phyloP scores from a whole-genome alignment of 92 coral and sea anemone genomes.

The Actinernus sp. region DNA sequence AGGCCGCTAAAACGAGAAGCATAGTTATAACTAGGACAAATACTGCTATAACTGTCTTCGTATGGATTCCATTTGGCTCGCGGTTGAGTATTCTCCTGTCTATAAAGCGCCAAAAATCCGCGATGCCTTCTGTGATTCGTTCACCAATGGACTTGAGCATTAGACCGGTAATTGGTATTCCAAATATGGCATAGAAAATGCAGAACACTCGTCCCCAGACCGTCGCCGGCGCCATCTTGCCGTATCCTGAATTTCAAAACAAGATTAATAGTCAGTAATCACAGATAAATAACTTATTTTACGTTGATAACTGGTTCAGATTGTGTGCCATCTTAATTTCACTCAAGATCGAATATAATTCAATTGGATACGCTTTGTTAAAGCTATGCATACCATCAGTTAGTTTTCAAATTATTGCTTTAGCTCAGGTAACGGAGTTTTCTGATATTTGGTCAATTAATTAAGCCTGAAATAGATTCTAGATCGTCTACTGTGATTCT shows the following conservation, averaged over 20 bases:
- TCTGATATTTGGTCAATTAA: too few species aligned
- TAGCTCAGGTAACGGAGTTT: too few species aligned
- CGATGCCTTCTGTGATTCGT: constrained; percentile 89
- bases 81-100: constrained; percentile 76
- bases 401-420: too few species aligned
- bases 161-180: constrained; percentile 97
- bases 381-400: too few species aligned
- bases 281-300: too few species aligned
- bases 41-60: constrained; percentile 86
- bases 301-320: too few species aligned
- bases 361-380: too few species aligned
- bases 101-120: constrained; percentile 73
- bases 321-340: too few species aligned
- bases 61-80: constrained; percentile 80
- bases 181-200: constrained; percentile 96
- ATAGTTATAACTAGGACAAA: constrained; percentile 81
- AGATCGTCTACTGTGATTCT: too few species aligned
- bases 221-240: constrained; percentile 96
- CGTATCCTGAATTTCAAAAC: constrained; percentile 91
- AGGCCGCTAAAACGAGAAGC: constrained; percentile 78
- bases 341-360: too few species aligned
- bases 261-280: too few species aligned
- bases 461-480: too few species aligned
- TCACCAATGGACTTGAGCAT: constrained; percentile 99
- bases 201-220: constrained; percentile 96